These are phyloP conservation scores for Corbicula japonica DNA, from an alignment of 2,888 invertebrate species.

Conservation along the genomic window DNA sequence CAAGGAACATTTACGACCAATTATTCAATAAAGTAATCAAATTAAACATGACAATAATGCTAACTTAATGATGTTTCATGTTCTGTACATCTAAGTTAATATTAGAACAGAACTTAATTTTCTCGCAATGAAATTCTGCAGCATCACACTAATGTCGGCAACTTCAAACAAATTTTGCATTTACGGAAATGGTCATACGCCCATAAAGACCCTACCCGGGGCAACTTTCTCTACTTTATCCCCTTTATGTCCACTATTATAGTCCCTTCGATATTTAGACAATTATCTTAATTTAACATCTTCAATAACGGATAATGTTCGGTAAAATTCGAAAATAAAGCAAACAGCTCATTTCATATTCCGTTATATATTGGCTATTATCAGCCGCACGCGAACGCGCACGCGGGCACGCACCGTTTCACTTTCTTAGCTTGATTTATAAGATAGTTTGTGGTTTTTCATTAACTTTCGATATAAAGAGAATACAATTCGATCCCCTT, in stretches of 20 bases:
- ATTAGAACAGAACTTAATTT: constrained; percentile 39
- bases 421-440: background rate
- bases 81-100: constrained; percentile 22
- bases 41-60: constrained; percentile 21
- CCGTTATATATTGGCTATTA: constrained; percentile 24
- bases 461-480: constrained; percentile 28
- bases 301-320: constrained; percentile 19
- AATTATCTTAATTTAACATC: constrained; percentile 43
- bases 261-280: constrained; percentile 41
- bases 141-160: background rate
- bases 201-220: constrained; percentile 32
- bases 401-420: constrained; percentile 8
- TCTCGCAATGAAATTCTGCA: constrained; percentile 38
- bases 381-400: constrained; percentile 25
- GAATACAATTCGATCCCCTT: too few relatives aligned
- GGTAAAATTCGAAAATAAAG: background rate
- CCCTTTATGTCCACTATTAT: constrained; percentile 38
- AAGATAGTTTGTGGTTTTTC: constrained; percentile 3
- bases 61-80: constrained; percentile 20
- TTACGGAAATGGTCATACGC: constrained; percentile 20
- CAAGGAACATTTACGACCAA: too few relatives aligned
- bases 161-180: constrained; percentile 43
- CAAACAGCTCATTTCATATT: constrained; percentile 34
- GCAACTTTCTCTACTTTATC: constrained; percentile 25
- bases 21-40: too few relatives aligned